Percentiles rank a stretch among this genome's conserved stretches.
Evolutionary conservation across 1,140 invertebrate species (phyloP).

Genomic region (Drosophila asahinai): DNA sequence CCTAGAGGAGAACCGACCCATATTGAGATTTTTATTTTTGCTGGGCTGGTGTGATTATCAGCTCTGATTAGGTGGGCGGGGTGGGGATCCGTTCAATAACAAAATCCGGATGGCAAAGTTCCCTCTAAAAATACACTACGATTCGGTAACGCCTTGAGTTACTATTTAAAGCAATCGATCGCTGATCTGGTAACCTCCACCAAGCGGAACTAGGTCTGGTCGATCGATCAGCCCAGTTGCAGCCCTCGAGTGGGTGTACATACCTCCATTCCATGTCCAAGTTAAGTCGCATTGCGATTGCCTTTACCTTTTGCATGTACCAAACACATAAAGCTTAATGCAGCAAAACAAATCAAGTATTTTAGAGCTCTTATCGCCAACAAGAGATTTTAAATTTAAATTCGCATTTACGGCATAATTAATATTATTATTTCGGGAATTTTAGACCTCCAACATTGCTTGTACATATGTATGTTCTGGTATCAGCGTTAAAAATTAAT

Average conservation of each 20-base stretch:
- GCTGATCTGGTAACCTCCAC: conserved; percentile 26
- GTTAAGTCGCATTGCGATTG: background rate
- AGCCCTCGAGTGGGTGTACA: conserved; percentile 3
- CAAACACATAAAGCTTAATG: background rate
- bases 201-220: conserved; percentile 32
- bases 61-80: conserved; percentile 59
- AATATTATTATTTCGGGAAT: background rate
- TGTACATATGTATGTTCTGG: background rate
- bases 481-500: background rate
- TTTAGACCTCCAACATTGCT: conserved; percentile 10
- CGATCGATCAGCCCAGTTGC: conserved; percentile 17
- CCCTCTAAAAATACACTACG: conserved; percentile 60
- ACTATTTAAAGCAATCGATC: conserved; percentile 43
- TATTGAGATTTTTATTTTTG: conserved; percentile 44
- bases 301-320: background rate
- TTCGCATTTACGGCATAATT: background rate
- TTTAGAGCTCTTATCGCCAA: conserved; percentile 4
- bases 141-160: conserved; percentile 6
- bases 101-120: conserved; percentile 41
- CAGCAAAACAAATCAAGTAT: background rate
- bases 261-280: background rate
- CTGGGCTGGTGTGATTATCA: conserved; percentile 11
- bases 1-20: conserved; percentile 9
- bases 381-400: background rate
- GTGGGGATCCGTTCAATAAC: conserved; percentile 28